Conservation (phyloP, 2,113 vertebrate genomes). For the Cyanoliseus patagonus region DNA sequence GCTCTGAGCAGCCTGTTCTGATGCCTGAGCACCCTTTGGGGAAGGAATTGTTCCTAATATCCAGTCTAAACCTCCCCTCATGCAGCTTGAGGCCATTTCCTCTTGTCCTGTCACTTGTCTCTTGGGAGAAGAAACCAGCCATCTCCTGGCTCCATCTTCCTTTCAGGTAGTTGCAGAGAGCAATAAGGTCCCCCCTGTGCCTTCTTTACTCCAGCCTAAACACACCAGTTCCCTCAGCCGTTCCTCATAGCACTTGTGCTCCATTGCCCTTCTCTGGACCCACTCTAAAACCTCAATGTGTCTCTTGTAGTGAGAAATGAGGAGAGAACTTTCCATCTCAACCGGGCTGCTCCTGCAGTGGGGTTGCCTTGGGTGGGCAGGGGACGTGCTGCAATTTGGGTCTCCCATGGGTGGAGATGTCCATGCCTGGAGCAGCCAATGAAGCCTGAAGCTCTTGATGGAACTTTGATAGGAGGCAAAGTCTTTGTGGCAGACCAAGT, state of each 20-base stretch:
- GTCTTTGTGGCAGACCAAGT: fast-evolving
- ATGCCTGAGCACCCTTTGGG: neutral
- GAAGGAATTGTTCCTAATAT: neutral
- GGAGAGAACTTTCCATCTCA: neutral
- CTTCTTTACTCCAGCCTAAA: neutral
- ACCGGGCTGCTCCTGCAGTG: neutral
- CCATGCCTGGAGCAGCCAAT: neutral
- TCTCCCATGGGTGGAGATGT: fast-evolving
- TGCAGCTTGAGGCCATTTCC: neutral
- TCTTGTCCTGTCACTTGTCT: neutral
- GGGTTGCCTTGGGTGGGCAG: fast-evolving
- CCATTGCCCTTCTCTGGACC: neutral
- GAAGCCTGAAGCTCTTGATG: neutral
- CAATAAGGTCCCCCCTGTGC: neutral
- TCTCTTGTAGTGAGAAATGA: neutral
- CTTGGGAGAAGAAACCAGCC: neutral
- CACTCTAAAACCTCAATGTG: neutral
- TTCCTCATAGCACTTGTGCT: neutral
- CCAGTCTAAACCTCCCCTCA: neutral
- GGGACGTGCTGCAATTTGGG: fast-evolving
- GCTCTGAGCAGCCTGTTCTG: neutral
- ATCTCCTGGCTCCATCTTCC: neutral
- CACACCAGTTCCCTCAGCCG: neutral
- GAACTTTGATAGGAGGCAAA: neutral
- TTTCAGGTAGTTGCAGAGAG: neutral